Percentiles rank a stretch among this genome's conserved stretches.
Evolutionary conservation across 2,888 invertebrate genomes (phyloP).

Genomic region (Hirudinaria manillensis): DNA sequence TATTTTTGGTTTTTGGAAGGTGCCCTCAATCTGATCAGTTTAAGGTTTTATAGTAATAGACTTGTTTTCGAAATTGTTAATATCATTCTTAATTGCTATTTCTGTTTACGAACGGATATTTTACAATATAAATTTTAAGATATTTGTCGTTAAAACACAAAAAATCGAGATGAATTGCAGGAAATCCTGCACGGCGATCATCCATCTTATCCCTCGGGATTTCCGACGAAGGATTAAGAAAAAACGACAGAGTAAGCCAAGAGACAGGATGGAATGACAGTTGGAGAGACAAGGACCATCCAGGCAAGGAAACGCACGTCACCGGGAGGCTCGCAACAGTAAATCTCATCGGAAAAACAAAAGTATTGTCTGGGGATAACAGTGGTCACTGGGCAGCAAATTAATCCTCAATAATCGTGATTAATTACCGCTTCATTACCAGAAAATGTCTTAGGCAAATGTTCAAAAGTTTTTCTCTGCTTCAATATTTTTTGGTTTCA

Average conservation of each 20-base stretch:
- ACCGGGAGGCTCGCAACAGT: neutral
- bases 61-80: too few relatives aligned
- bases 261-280: too few relatives aligned
- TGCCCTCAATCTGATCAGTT: too few relatives aligned
- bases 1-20: too few relatives aligned
- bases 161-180: too few relatives aligned
- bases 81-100: too few relatives aligned
- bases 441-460: neutral
- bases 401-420: constrained; percentile 19
- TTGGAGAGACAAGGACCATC: constrained; percentile 1
- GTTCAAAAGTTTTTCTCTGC: neutral
- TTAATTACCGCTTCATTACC: constrained; percentile 7
- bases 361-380: constrained; percentile 12
- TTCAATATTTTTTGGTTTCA: neutral
- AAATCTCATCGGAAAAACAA: constrained; percentile 9
- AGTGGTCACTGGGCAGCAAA: constrained; percentile 11
- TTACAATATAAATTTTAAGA: too few relatives aligned
- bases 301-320: neutral
- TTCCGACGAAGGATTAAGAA: constrained; percentile 3
- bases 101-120: too few relatives aligned
- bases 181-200: too few relatives aligned
- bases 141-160: too few relatives aligned
- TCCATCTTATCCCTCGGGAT: constrained; percentile 3
- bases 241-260: too few relatives aligned
- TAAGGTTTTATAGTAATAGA: too few relatives aligned